Base-by-base conservation (phyloP, 92 coral and sea anemone species). In the Siderastrea radians region DNA sequence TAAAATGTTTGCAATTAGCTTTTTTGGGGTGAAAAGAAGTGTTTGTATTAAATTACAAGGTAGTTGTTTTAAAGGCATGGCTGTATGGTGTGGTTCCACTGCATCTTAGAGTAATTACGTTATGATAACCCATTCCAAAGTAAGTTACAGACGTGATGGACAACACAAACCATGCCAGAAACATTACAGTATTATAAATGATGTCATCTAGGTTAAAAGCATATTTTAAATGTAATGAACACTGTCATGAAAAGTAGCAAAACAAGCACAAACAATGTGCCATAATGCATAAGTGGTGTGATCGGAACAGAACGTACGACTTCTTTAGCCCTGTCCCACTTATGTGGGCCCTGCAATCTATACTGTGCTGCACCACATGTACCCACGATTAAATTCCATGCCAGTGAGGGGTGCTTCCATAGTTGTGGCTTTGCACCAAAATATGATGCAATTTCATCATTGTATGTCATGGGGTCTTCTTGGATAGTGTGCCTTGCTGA, bases 391-490 rank as follows among this genome's bases (percentile, higher is more conserved):
- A 94, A 70, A 63, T 90, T 86, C 97, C 97, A 94, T 1, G 91
- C 95, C 52, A 92, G 72, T 5, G 86, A 49, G 5, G 97, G 97
- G 63, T 92, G 91, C 74, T 82, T 86, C 97, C 97, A 94, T 12
- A 94, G 45, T 77, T 92, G 97, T 9, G 97, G 97, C 86, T 89
- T 94, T 50, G 97, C 97, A 17, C 95, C 97, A 92, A 94, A 76
- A 77, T 86, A 86, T 15, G 91, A 72, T 38, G 97, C 86, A 10
- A 94, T 83, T 49, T 89, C 92, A 50, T 94, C 97, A 63, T 77
- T 92, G 91, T 94, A 94, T 2, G 84, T 46, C 4, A 94, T 92
- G 44, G 97, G 97, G 44, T 94, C 97, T 72, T 88, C 83, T 78
- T 94, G 97, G 12, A 94, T 89, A 13, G 97, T 94, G 74, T 94